Percentiles rank a stretch among this genome's conserved stretches.
These are phyloP conservation scores for Drosophila borealis DNA, from an alignment of 2,888 invertebrate species.

Conservation along the genomic window DNA sequence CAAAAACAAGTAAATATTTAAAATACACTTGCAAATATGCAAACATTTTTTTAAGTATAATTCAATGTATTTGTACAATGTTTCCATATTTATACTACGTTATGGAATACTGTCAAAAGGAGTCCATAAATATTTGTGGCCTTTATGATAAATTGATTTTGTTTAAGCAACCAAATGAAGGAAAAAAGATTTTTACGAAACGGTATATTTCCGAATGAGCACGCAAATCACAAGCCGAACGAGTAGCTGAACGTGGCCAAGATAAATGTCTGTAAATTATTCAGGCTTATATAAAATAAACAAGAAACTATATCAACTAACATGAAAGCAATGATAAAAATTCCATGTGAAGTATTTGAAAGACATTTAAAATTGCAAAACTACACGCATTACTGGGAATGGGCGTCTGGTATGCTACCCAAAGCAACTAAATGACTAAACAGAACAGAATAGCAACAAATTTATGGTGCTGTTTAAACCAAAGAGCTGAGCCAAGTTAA, in stretches of 20 bases:
- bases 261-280: conserved; percentile 2
- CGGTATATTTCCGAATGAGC: neutral
- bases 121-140: neutral
- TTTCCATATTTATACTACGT: too few species aligned
- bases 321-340: conserved; percentile 51
- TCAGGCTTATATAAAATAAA: conserved; percentile 16
- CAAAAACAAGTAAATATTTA: neutral
- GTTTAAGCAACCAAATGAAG: too few species aligned
- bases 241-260: neutral
- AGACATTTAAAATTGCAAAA: conserved; percentile 48
- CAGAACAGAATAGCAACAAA: conserved; percentile 59
- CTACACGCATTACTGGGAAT: conserved; percentile 23
- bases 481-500: conserved; percentile 72
- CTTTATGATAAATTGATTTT: neutral
- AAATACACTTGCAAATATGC: too few species aligned
- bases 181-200: neutral
- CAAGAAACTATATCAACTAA: conserved; percentile 25
- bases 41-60: too few species aligned
- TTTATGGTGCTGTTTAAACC: conserved; percentile 68
- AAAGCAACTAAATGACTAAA: conserved; percentile 38
- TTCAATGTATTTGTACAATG: too few species aligned
- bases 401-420: conserved; percentile 8
- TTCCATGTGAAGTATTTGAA: conserved; percentile 36
- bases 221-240: neutral
- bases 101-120: neutral